Percentiles rank a stretch among this genome's conserved stretches.
Evolutionary conservation across 2,888 invertebrate genomes (phyloP).

Genomic region (Allacma fusca): DNA sequence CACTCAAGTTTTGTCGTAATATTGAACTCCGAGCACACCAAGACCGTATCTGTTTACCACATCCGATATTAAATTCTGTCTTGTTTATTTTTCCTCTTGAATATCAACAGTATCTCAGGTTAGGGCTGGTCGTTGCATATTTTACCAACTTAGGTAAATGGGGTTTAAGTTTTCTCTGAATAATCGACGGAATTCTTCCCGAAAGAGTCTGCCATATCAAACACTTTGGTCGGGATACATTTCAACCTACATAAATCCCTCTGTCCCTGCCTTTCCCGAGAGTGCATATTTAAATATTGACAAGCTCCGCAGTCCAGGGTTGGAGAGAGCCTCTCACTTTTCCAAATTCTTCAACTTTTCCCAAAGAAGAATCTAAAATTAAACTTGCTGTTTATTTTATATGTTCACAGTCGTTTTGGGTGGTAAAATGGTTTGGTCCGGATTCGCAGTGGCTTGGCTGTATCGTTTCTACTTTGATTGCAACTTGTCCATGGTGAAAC

Average conservation of each 20-base stretch:
- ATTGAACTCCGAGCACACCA: not conserved
- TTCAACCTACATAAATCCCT: no score
- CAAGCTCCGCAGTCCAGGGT: no score
- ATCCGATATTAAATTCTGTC: not conserved
- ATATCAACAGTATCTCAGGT: not conserved
- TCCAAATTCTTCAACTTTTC: no score
- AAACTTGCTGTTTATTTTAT: not conserved
- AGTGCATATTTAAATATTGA: no score
- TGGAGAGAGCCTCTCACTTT: no score
- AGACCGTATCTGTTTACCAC: no score
- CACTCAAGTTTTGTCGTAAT: not conserved
- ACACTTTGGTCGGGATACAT: no score
- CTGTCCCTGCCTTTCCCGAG: no score
- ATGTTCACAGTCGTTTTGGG: conserved; percentile 72
- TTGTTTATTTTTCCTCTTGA: not conserved
- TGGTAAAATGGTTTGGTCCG: conserved; percentile 78
- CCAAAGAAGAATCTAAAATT: not conserved
- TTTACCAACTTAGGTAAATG: not conserved
- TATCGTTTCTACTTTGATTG: conserved; percentile 59
- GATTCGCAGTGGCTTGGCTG: conserved; percentile 77
- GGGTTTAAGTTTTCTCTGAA: not conserved
- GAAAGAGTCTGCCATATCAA: no score
- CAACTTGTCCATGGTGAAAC: conserved; percentile 68
- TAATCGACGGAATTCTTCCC: no score
- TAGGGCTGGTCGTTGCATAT: not conserved